Base-by-base conservation (phyloP, 2,888 invertebrate genomes). In the Conomelus anceps region DNA sequence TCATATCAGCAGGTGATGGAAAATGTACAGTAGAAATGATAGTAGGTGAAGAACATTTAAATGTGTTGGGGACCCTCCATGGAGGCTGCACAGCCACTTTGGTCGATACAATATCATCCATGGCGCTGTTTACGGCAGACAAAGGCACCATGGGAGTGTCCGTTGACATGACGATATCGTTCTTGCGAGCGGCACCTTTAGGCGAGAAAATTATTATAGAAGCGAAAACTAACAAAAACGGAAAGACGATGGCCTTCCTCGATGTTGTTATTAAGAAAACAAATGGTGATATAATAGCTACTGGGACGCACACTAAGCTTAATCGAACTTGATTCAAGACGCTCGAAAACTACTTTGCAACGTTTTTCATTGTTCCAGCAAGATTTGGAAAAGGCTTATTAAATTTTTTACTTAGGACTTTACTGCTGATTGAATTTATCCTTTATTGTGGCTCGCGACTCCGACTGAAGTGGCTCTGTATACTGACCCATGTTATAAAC, bases 271-370 rank as follows among this genome's bases (percentile, higher is more conserved):
- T 99, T 0, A 95, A 94, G 85, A 96, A 97, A 90, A 94, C 94
- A 9, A 96, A 95, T 90, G 96, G 96, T 89, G 94, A 94, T 86
- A 91, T 98, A 0, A 93, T 99, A 88, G 98, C 97, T 3, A 96
- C 95, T 90, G 98, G 98, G 84, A 95, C 95, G 89, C 98, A 99
- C 92, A 98, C 97, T n/a, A n/a, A n/a, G n/a, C n/a, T n/a, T n/a
- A n/a, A n/a, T n/a, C n/a, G n/a, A n/a, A n/a, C n/a, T n/a, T n/a
- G n/a, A n/a, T n/a, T n/a, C n/a, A n/a, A n/a, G n/a, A n/a, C n/a
- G n/a, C n/a, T n/a, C n/a, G n/a, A n/a, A n/a, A n/a, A n/a, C n/a
- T n/a, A n/a, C n/a, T n/a, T n/a, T n/a, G n/a, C n/a, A n/a, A n/a
- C n/a, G n/a, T n/a, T n/a, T n/a, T n/a, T n/a, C n/a, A n/a, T n/a